Conservation (phyloP, 1,140 invertebrate genomes). For the Drosophila ficusphila region DNA sequence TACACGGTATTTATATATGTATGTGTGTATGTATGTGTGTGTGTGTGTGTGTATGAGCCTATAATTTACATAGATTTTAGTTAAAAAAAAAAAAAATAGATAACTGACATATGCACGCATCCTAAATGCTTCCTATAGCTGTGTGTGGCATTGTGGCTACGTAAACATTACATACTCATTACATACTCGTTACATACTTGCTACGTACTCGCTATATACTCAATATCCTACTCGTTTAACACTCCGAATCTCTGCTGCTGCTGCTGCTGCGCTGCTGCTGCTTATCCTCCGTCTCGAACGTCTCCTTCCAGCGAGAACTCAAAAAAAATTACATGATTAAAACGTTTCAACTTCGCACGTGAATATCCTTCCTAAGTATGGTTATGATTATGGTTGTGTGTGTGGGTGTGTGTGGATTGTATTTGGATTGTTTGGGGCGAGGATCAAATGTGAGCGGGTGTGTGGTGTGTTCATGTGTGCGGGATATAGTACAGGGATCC, state of each 20-base stretch:
- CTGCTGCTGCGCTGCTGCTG: constrained; percentile 3
- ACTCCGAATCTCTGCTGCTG: constrained; percentile 1
- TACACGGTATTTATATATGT: constrained; percentile 9
- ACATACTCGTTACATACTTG: constrained; percentile 19
- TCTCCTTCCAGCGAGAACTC: not conserved
- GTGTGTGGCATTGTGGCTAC: constrained; percentile 58
- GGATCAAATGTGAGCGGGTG: not conserved
- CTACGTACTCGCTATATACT: constrained; percentile 12
- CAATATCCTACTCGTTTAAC: constrained; percentile 3
- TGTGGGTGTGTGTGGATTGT: constrained; percentile 3
- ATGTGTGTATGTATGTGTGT: constrained; percentile 12
- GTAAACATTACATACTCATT: constrained; percentile 38
- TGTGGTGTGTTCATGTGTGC: constrained; percentile 22
- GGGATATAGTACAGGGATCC: constrained; percentile 41
- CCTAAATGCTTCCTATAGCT: constrained; percentile 42
- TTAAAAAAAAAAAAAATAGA: constrained; percentile 55
- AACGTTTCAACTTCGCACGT: constrained; percentile 21
- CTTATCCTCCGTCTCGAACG: not conserved
- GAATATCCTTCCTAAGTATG: constrained; percentile 19
- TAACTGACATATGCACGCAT: constrained; percentile 56
- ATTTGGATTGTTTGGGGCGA: constrained; percentile 3
- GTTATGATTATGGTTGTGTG: constrained; percentile 11
- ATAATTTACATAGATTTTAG: constrained; percentile 37
- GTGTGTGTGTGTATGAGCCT: constrained; percentile 13
- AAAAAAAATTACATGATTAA: constrained; percentile 13